These are phyloP conservation scores for Papilio glaucus DNA, from an alignment of 1,140 invertebrate genomes.

Conservation along the genomic window DNA sequence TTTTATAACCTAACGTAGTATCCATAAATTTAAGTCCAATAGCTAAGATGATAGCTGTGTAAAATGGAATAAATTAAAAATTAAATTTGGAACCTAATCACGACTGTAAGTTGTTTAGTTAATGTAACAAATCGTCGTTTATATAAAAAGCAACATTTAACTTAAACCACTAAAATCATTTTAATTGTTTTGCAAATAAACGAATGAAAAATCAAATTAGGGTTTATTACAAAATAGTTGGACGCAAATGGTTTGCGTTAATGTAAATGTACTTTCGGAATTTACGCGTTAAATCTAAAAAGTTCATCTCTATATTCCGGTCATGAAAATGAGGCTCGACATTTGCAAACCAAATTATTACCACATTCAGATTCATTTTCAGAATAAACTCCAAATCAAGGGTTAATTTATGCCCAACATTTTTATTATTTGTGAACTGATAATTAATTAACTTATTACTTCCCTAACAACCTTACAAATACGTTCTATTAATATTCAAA, in stretches of 20 bases:
- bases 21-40: too few relatives aligned
- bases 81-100: too few relatives aligned
- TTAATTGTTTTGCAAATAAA: constrained; percentile 10
- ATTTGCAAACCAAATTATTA: constrained; percentile 39
- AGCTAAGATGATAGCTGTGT: too few relatives aligned
- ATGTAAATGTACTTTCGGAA: constrained; percentile 22
- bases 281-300: constrained; percentile 26
- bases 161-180: background rate
- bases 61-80: too few relatives aligned
- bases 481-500: constrained; percentile 3
- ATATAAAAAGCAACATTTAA: too few relatives aligned
- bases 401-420: constrained; percentile 5
- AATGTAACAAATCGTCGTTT: too few relatives aligned
- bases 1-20: too few relatives aligned
- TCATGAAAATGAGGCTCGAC: constrained; percentile 36
- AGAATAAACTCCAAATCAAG: constrained; percentile 29
- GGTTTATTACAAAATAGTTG: background rate
- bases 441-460: constrained; percentile 30
- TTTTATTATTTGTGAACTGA: constrained; percentile 3
- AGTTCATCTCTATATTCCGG: constrained; percentile 32
- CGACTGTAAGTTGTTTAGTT: too few relatives aligned
- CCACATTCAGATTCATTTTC: constrained; percentile 35
- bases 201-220: background rate
- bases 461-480: constrained; percentile 8
- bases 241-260: constrained; percentile 18